Evolutionary conservation across 2,113 vertebrate species (phyloP), one percentile per base, ranked within the genome.

Genomic region (Dermatemys mawii): DNA sequence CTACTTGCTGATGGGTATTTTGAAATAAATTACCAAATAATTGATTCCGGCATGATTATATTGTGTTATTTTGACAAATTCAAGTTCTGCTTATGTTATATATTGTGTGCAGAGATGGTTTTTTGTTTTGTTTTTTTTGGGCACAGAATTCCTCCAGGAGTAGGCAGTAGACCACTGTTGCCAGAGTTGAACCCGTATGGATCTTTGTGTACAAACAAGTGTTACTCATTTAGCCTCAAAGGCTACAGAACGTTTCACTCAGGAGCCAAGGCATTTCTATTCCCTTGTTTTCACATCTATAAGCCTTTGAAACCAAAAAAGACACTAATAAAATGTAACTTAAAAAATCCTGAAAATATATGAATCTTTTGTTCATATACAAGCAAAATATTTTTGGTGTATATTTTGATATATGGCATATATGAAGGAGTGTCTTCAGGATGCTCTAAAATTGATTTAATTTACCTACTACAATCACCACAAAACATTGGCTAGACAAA

Each of bases 261-360:
- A 51, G 76, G 2, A n/a, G 84, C 51, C 55, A 89, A 41, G 79
- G n/a, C 35, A 88, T 24, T 24, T 81, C 46, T 49, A 16, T 48
- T 67, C 14, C 46, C 4, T 67, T 44, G 11, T 80, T 35, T 46
- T 87, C 48, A 60, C n/a, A 11, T 21, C 75, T 80, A 1, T 5
- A 92, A 8, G 8, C 48, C 86, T 91, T 60, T 4, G 3, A 84
- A 79, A 57, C 79, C 89, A 94, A 38, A 90, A 78, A 78, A 51
- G 0, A 3, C 27, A 49, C 27, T 32, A 76, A 81, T 9, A 88
- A 73, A 60, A 60, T n/a, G n/a, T 0, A 1, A 91, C 49, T 22
- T 19, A 79, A 91, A 93, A 24, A 63, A 44, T 54, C 54, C 38
- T 86, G 79, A 94, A 97, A 92, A 94, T 38, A 38, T 70, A 38